Base-by-base conservation (phyloP, 2,113 vertebrate genomes). In the Actinemys pallida region DNA sequence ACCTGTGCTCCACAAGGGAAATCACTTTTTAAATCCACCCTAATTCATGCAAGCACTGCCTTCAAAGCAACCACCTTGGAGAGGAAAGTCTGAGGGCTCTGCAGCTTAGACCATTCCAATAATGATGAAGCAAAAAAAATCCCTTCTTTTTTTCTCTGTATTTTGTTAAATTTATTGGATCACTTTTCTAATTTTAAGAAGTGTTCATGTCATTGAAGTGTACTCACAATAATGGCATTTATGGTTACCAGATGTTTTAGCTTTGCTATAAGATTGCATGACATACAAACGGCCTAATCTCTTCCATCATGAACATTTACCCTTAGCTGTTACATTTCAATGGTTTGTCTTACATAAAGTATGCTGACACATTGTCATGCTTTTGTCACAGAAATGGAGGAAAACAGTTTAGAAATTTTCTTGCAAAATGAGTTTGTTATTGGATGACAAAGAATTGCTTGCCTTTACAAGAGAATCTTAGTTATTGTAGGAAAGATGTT, bases 201-300 rank as follows among this genome's bases (percentile, higher is more conserved):
- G n/a, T 76, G 54, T 76, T 91, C 65, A 76, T 0, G 3, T 24
- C 31, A 72, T 54, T 78, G 76, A 9, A 91, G 92, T 1, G 1
- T 84, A 25, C 8, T 45, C 82, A 56, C 1, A 25, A 72, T 91
- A 91, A 6, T 1, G 76, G 2, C 39, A 27, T 89, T 86, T 90
- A 57, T 83, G 31, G 45, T 79, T 81, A 54, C 94, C 83, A 86
- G 80, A 90, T 90, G 82, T 83, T 90, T 65, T 84, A 87, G 22
- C 31, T 94, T 87, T 79, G 50, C 54, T 89, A 89, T 85, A 80
- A 75, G 5, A 17, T 76, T 1, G 5, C 54, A 53, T 27, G 78
- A 80, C 53, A 87, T 5, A 25, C 10, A n/a, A 90, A 59, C 17
- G 92, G 65, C 13, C 59, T 84, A 47, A 22, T 25, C 13, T 82